A percentile compares a stretch with the other conserved stretches of the same genome.
These are phyloP conservation scores for Escarpia spicata DNA, from an alignment of 2,888 invertebrate species.

Conservation along the genomic window DNA sequence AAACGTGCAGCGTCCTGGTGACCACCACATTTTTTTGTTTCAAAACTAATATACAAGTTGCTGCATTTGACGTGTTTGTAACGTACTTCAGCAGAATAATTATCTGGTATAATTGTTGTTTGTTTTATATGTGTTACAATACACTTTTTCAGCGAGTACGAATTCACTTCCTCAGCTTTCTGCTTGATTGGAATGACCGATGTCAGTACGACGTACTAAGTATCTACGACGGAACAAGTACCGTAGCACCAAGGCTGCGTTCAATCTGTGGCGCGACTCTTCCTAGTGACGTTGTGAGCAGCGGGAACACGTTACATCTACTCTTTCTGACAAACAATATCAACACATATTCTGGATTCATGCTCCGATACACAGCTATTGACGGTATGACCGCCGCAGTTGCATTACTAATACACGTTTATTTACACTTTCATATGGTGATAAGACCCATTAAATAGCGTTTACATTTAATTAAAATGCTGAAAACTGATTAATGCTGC, in stretches of 20 bases:
- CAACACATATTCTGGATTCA: neutral
- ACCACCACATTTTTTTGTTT: too few species aligned
- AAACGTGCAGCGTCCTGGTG: too few species aligned
- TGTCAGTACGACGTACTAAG: neutral
- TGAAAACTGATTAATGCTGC: too few species aligned
- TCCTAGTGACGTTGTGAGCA: neutral
- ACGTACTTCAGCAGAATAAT: too few species aligned
- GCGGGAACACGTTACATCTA: neutral
- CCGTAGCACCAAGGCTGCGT: neutral
- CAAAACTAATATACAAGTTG: too few species aligned
- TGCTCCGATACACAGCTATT: neutral
- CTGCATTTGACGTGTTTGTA: too few species aligned
- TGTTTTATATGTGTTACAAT: neutral
- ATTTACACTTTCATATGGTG: too few species aligned
- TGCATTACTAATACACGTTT: too few species aligned
- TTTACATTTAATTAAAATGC: too few species aligned
- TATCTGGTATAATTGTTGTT: too few species aligned
- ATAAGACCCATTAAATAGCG: too few species aligned
- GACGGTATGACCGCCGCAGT: neutral
- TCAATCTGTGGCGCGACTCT: neutral
- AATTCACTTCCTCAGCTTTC: neutral
- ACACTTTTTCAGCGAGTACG: slow-evolving; percentile 1
- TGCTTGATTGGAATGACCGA: neutral
- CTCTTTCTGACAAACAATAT: neutral
- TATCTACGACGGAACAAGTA: neutral